phyloP scores from a whole-genome alignment of 2,888 invertebrate genomes.

The Apamea epomidion region DNA sequence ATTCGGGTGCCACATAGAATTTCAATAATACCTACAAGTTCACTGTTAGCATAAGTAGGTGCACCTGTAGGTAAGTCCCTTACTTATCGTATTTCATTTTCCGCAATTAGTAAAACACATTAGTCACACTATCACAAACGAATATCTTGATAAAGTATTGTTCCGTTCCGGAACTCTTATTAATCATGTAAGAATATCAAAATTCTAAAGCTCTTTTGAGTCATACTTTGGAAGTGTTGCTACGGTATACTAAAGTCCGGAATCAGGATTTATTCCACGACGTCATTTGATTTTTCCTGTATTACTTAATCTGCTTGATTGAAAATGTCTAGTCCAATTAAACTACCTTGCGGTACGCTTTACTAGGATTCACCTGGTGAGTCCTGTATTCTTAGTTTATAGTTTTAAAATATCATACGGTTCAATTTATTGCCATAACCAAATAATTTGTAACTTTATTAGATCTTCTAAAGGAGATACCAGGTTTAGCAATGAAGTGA shows the following conservation, averaged over 20 bases:
- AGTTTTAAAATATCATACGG: background rate
- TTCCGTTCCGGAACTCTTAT: slow-evolving; percentile 47
- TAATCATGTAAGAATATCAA: slow-evolving; percentile 15
- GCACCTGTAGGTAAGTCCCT: background rate
- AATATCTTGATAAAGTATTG: slow-evolving; percentile 47
- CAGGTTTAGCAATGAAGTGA: background rate
- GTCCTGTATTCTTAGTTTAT: too few species aligned
- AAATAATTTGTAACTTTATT: too few species aligned
- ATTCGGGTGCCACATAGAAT: slow-evolving; percentile 4
- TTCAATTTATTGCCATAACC: background rate
- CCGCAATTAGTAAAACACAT: slow-evolving; percentile 58
- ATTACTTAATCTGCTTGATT: background rate
- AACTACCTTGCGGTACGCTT: background rate
- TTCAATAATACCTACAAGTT: background rate
- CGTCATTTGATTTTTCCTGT: background rate
- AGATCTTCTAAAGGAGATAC: background rate
- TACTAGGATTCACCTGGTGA: background rate
- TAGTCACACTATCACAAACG: slow-evolving; percentile 45
- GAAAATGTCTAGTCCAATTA: background rate
- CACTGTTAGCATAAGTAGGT: background rate
- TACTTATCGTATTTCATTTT: slow-evolving; percentile 44
- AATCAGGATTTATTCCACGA: background rate
- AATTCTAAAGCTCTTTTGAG: slow-evolving; percentile 7
- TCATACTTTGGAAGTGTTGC: slow-evolving; percentile 13
- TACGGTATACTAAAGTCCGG: background rate